Evolutionary conservation across 2,888 invertebrate genomes (phyloP).

Genomic region (Lampropteryx suffumata): DNA sequence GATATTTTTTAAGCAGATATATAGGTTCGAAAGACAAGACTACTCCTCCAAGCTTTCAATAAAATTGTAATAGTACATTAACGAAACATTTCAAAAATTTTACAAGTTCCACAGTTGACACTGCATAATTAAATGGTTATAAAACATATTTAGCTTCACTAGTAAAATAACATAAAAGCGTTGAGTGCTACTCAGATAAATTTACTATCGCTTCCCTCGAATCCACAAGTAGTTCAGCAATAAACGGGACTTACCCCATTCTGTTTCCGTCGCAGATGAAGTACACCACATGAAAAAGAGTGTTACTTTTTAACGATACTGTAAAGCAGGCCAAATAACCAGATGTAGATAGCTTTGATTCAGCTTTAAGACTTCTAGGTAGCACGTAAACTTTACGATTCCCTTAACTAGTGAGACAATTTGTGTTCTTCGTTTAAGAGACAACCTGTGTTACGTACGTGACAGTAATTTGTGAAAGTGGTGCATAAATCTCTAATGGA

Average conservation of each 20-base stretch:
- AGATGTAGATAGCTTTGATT: constrained; percentile 63
- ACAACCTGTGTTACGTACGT: constrained; percentile 1
- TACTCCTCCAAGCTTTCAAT: no score
- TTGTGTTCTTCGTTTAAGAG: constrained; percentile 15
- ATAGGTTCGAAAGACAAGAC: no score
- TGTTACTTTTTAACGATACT: constrained; percentile 73
- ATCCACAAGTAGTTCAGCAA: constrained; percentile 67
- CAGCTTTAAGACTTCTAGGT: constrained; percentile 63
- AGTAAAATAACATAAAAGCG: constrained; percentile 45
- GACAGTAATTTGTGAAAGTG: no score
- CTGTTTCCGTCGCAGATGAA: constrained; percentile 64
- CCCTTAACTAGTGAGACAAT: constrained; percentile 19
- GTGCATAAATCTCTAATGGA: no score
- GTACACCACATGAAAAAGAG: constrained; percentile 78
- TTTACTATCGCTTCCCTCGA: constrained; percentile 50
- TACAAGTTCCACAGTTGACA: constrained; percentile 21
- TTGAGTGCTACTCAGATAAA: constrained; percentile 47
- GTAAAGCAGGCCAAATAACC: constrained; percentile 64
- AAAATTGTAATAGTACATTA: background rate
- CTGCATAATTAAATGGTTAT: constrained; percentile 39
- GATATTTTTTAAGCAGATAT: background rate
- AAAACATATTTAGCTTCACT: constrained; percentile 47
- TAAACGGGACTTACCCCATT: constrained; percentile 83
- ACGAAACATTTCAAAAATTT: constrained; percentile 16
- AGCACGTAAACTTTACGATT: constrained; percentile 50